A percentile compares a stretch with the other conserved stretches of the same genome.
phyloP scores from a whole-genome alignment of 2,888 invertebrate species.

The Stegophylla sp. region DNA sequence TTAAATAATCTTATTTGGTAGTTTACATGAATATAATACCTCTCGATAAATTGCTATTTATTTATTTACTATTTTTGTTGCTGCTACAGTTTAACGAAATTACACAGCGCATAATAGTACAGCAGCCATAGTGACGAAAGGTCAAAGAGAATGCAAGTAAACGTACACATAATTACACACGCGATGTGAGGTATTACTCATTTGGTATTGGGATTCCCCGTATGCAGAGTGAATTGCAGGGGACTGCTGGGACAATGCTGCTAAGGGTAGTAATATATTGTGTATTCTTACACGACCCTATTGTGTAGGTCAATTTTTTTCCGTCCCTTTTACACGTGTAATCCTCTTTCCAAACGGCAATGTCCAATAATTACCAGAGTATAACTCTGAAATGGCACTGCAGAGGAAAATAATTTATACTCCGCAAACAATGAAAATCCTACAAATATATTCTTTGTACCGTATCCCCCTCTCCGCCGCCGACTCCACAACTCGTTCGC shows the following conservation, averaged over 20 bases:
- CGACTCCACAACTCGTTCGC: background rate
- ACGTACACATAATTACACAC: background rate
- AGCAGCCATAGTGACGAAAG: too few relatives aligned
- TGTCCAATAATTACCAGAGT: slow-evolving; percentile 14
- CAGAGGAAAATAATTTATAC: background rate
- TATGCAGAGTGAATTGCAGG: background rate
- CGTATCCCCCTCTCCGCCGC: background rate
- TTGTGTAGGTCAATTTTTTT: background rate
- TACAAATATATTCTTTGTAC: background rate
- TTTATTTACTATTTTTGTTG: background rate
- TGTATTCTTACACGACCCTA: slow-evolving; percentile 3
- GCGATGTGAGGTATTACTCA: slow-evolving; percentile 1
- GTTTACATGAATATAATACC: too few relatives aligned
- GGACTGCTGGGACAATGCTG: background rate
- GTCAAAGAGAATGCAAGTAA: slow-evolving; percentile 4
- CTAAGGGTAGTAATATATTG: background rate
- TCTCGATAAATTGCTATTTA: background rate
- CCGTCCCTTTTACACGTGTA: background rate
- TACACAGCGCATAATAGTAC: background rate
- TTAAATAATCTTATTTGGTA: background rate
- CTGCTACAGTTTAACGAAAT: background rate
- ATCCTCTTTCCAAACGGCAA: background rate
- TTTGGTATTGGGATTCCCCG: slow-evolving; percentile 7
- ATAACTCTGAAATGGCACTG: background rate
- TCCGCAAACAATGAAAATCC: slow-evolving; percentile 16